Percentiles rank a stretch among this genome's conserved stretches.
phyloP scores from a whole-genome alignment of 2,113 vertebrate genomes.

The Drymodes brunneopygia region DNA sequence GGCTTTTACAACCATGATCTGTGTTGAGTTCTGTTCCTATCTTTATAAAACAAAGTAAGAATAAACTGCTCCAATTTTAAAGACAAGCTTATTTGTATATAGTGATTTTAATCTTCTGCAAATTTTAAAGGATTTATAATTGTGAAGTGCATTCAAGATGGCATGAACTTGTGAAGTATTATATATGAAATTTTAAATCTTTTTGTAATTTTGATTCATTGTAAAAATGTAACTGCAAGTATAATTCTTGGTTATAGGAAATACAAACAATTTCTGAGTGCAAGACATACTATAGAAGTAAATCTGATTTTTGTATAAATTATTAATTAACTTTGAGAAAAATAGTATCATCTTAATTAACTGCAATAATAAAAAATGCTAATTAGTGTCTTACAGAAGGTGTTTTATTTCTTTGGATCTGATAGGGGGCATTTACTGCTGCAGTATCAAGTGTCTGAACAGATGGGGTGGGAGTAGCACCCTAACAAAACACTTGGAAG shows the following conservation, averaged over 20 bases:
- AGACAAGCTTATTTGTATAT: background rate
- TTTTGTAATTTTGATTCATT: background rate
- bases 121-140: background rate
- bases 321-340: slow-evolving; percentile 2
- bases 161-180: background rate
- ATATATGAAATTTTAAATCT: background rate
- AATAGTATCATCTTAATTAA: slow-evolving; percentile 46
- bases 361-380: slow-evolving; percentile 57
- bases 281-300: background rate
- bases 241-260: background rate
- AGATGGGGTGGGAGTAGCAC: background rate
- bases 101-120: background rate
- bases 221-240: background rate
- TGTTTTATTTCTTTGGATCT: slow-evolving; percentile 59
- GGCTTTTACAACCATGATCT: background rate
- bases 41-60: background rate
- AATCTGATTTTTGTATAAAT: slow-evolving; percentile 27
- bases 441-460: slow-evolving; percentile 61
- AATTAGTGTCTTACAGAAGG: slow-evolving; percentile 57
- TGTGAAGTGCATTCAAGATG: background rate
- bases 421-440: slow-evolving; percentile 43
- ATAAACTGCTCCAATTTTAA: background rate
- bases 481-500: slow-evolving; percentile 60
- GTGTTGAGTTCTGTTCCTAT: background rate
- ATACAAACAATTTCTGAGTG: background rate